Evolutionary conservation across 2,113 vertebrate genomes (phyloP).

Genomic region (Corapipo altera): DNA sequence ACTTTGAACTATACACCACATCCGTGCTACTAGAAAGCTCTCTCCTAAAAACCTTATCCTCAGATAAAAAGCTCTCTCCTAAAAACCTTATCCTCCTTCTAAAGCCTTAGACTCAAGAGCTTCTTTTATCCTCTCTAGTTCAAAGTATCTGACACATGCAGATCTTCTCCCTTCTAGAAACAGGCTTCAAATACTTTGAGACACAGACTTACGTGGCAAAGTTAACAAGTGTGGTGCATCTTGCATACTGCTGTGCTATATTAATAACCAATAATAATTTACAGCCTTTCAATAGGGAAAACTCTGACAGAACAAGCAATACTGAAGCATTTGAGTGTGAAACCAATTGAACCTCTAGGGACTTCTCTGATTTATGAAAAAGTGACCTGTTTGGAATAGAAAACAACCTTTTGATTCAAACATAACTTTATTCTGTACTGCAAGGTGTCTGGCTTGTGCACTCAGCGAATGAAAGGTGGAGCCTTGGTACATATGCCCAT

Average conservation of each 20-base stretch:
- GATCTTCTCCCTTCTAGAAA: not conserved
- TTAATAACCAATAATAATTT: constrained; percentile 20
- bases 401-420: constrained; percentile 1
- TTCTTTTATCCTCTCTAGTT: not conserved
- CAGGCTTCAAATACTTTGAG: not conserved
- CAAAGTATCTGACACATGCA: not conserved
- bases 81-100: not conserved
- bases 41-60: not conserved
- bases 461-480: not conserved
- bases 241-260: not conserved
- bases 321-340: not conserved
- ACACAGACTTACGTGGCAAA: not conserved
- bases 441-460: not conserved
- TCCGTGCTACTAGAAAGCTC: not conserved
- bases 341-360: not conserved
- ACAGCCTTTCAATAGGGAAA: not conserved
- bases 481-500: not conserved
- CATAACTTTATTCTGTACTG: not conserved
- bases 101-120: not conserved
- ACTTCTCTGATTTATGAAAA: not conserved
- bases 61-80: not conserved
- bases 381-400: not conserved
- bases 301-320: not conserved
- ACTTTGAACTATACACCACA: not conserved
- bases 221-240: not conserved